phyloP scores from a whole-genome alignment of 1,140 invertebrate genomes.

The Archivesica marissinica region DNA sequence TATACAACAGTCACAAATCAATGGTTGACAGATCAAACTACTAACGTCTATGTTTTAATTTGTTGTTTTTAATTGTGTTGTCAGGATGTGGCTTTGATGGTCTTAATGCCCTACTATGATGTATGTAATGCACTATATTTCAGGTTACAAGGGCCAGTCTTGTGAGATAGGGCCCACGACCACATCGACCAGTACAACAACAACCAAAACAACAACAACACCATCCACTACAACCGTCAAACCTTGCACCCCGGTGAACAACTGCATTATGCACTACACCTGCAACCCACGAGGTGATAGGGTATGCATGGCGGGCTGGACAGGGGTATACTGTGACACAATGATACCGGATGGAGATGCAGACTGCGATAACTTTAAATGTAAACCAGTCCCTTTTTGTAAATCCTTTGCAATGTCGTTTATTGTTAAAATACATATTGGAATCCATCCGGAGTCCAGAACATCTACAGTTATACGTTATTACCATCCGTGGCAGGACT shows the following conservation, averaged over 20 bases:
- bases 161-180: constrained; percentile 39
- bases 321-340: constrained; percentile 38
- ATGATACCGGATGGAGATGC: background rate
- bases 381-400: background rate
- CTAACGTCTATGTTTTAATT: too few species aligned
- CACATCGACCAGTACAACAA: constrained; percentile 21
- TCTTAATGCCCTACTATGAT: too few species aligned
- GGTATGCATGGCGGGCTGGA: constrained; percentile 41
- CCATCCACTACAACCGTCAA: constrained; percentile 40
- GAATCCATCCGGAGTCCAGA: too few species aligned
- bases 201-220: constrained; percentile 32
- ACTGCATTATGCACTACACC: constrained; percentile 36
- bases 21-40: too few species aligned
- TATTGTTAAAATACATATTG: too few species aligned
- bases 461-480: too few species aligned
- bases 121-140: too few species aligned
- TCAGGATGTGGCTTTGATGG: too few species aligned
- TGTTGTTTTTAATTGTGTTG: background rate
- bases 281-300: constrained; percentile 31
- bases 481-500: too few species aligned
- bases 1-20: too few species aligned
- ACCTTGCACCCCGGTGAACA: constrained; percentile 24
- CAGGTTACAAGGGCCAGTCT: constrained; percentile 18
- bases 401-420: too few species aligned
- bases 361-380: constrained; percentile 39